phyloP scores from a whole-genome alignment of 2,113 vertebrate genomes.

The Polyodon spathula region DNA sequence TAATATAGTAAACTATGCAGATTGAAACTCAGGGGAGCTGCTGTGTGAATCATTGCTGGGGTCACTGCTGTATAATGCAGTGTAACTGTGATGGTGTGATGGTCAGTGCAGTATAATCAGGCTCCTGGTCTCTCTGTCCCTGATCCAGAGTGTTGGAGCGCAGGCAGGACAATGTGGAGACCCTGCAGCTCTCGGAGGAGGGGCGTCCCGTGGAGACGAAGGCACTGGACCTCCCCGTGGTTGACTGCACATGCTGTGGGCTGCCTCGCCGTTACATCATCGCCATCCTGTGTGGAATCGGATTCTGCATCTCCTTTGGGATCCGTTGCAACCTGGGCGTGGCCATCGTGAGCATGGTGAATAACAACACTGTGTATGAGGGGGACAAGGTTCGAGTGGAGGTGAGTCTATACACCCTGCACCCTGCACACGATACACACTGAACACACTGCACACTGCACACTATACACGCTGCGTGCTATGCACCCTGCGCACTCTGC shows the following conservation, averaged over 20 bases:
- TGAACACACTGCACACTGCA: too few species aligned
- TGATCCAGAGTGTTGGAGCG: constrained; percentile 66
- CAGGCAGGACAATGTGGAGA: constrained; percentile 74
- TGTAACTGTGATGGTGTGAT: too few species aligned
- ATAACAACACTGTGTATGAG: constrained; percentile 70
- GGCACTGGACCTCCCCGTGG: constrained; percentile 68
- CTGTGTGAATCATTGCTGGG: too few species aligned
- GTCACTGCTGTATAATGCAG: too few species aligned
- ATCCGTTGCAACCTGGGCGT: constrained; percentile 87
- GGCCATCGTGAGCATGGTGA: constrained; percentile 89
- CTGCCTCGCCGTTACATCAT: constrained; percentile 84
- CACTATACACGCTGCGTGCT: too few species aligned
- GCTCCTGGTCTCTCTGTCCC: not conserved
- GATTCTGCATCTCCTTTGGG: constrained; percentile 87
- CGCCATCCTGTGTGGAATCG: constrained; percentile 81
- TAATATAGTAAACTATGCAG: too few species aligned
- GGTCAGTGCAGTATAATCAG: too few species aligned
- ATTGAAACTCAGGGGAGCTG: too few species aligned
- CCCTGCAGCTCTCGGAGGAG: constrained; percentile 74
- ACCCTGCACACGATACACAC: too few species aligned
- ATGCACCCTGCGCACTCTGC: too few species aligned
- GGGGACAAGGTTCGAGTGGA: constrained; percentile 66
- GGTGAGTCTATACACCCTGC: constrained; percentile 47
- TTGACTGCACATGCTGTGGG: constrained; percentile 85
- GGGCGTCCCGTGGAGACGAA: constrained; percentile 59